Percentiles rank a stretch among this genome's conserved stretches.
phyloP scores from a whole-genome alignment of 2,888 invertebrate species.

The Conchocele bisecta region DNA sequence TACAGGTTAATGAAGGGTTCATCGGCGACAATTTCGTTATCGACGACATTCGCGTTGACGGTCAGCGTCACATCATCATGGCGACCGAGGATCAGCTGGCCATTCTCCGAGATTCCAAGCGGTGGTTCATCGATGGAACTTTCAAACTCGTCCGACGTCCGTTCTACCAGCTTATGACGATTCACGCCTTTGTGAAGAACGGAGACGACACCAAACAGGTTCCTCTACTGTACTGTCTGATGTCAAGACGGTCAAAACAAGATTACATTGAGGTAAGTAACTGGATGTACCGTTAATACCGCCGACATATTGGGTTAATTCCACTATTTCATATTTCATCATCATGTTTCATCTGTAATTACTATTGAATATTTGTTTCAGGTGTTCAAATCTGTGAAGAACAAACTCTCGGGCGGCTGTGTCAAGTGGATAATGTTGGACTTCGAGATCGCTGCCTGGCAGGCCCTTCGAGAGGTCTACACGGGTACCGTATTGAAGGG shows the following conservation, averaged over 20 bases:
- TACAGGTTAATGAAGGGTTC: conserved; percentile 17
- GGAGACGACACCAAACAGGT: conserved; percentile 19
- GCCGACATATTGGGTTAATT: too few species aligned
- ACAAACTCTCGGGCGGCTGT: too few species aligned
- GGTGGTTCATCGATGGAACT: conserved; percentile 34
- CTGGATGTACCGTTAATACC: too few species aligned
- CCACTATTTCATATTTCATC: too few species aligned
- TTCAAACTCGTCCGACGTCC: conserved; percentile 27
- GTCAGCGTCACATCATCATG: conserved; percentile 25
- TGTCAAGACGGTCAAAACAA: conserved; percentile 10
- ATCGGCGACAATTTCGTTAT: conserved; percentile 24
- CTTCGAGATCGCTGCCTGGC: too few species aligned
- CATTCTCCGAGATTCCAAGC: conserved; percentile 12
- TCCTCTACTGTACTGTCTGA: conserved; percentile 15
- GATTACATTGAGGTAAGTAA: too few species aligned
- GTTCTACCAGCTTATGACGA: conserved; percentile 27
- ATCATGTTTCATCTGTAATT: too few species aligned
- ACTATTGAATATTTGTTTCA: too few species aligned
- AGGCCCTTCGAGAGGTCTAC: too few species aligned
- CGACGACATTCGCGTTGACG: conserved; percentile 16
- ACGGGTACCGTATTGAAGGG: too few species aligned
- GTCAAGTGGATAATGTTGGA: too few species aligned
- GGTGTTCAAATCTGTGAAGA: too few species aligned
- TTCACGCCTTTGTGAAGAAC: conserved; percentile 27
- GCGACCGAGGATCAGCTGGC: conserved; percentile 23